Evolutionary conservation across 1,140 invertebrate species (phyloP).

Genomic region (Plutomurus gul): DNA sequence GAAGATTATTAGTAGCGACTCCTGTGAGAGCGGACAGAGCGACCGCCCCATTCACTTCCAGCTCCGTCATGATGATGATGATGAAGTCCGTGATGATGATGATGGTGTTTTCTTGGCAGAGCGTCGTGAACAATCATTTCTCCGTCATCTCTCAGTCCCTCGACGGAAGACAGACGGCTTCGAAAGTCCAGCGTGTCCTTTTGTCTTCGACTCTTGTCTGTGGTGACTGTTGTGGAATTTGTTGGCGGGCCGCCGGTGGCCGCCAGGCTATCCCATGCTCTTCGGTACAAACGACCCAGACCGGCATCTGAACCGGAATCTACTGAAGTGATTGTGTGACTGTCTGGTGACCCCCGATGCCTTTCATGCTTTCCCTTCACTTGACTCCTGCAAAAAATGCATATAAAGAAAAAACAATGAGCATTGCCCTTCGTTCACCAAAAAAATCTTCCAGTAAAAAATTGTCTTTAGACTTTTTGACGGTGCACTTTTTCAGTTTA

Average conservation of each 20-base stretch:
- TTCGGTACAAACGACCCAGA: conserved; percentile 49
- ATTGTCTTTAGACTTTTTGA: too few relatives aligned
- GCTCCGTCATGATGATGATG: conserved; percentile 53
- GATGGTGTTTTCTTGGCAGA: conserved; percentile 69
- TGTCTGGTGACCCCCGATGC: conserved; percentile 82
- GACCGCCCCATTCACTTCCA: conserved; percentile 42
- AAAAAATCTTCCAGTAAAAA: too few relatives aligned
- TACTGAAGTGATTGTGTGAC: conserved; percentile 83
- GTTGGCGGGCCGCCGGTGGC: conserved; percentile 51
- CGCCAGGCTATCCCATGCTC: conserved; percentile 53
- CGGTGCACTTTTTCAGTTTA: too few relatives aligned
- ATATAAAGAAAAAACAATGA: too few relatives aligned
- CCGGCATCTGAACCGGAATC: conserved; percentile 64
- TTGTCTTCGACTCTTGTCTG: conserved; percentile 53
- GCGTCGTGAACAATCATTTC: conserved; percentile 76
- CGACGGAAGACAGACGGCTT: conserved; percentile 65
- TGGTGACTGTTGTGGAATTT: conserved; percentile 48
- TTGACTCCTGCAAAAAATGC: conserved; percentile 66
- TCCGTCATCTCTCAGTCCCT: conserved; percentile 69
- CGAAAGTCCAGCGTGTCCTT: conserved; percentile 55
- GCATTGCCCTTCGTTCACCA: too few relatives aligned
- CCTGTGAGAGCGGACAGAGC: conserved; percentile 55
- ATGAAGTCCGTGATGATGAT: conserved; percentile 74
- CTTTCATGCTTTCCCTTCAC: conserved; percentile 79
- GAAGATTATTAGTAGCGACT: conserved; percentile 53